These are phyloP conservation scores for Nemopilema nomurai DNA, from an alignment of 30 jellyfish, hydroid and myxozoan species.

Conservation along the genomic window DNA sequence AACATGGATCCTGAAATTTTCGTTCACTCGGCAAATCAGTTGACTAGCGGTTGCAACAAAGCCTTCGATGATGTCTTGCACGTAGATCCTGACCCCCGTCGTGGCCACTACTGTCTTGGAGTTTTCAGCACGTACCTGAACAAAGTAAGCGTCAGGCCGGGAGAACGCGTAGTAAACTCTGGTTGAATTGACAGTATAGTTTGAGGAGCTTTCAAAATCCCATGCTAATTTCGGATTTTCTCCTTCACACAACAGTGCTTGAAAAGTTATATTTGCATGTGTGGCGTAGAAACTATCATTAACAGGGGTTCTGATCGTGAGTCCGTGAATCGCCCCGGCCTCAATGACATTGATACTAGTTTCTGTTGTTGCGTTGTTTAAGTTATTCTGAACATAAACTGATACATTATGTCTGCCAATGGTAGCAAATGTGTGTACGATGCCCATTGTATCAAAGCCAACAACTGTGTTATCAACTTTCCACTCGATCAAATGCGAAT, in stretches of 20 bases:
- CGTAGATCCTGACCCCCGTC: not conserved
- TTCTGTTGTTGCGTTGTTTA: not conserved
- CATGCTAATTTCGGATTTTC: constrained; percentile 19
- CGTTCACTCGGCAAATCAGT: constrained; percentile 24
- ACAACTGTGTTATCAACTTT: not conserved
- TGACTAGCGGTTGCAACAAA: constrained; percentile 32
- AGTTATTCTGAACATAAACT: constrained; percentile 17
- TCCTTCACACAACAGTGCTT: constrained; percentile 41
- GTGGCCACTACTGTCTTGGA: not conserved
- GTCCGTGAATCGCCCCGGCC: constrained; percentile 58
- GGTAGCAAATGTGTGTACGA: not conserved
- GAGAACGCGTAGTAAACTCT: constrained; percentile 6
- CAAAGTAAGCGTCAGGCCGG: constrained; percentile 13
- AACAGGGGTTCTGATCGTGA: not conserved
- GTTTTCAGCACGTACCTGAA: constrained; percentile 26
- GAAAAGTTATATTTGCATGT: not conserved
- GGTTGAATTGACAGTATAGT: not conserved
- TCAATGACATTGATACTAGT: constrained; percentile 13
- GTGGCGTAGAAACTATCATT: not conserved
- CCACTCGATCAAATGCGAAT: constrained; percentile 15
- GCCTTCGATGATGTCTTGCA: constrained; percentile 51
- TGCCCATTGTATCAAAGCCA: not conserved
- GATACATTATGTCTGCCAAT: constrained; percentile 10
- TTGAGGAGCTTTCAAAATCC: constrained; percentile 55
- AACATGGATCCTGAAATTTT: constrained; percentile 12